Conservation (phyloP, 2,797 vertebrate genomes). For the Molossus molossus region DNA sequence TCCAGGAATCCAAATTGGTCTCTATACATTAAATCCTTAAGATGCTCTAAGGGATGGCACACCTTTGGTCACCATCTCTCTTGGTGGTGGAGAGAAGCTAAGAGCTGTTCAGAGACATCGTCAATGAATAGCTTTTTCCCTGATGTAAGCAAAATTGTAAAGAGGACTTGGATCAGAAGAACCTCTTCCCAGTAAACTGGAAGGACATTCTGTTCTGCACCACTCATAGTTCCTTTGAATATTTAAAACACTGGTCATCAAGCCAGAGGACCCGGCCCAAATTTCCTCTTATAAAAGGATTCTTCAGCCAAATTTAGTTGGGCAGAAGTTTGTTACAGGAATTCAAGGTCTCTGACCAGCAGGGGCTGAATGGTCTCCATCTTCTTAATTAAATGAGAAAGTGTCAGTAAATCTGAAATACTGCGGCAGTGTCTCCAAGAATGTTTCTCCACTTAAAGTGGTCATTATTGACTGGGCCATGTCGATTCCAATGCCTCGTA, state of each 20-base stretch:
- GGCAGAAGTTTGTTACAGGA: constrained; percentile 88
- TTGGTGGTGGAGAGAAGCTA: not conserved
- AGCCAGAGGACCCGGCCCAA: constrained; percentile 77
- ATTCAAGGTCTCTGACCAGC: constrained; percentile 88
- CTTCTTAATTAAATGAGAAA: constrained; percentile 91
- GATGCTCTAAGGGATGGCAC: not conserved
- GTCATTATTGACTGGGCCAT: constrained; percentile 88
- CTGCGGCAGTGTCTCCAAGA: constrained; percentile 84
- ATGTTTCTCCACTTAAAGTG: constrained; percentile 86
- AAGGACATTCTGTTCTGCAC: constrained; percentile 76
- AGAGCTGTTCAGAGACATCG: not conserved
- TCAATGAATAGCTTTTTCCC: not conserved
- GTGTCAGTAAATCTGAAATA: constrained; percentile 89
- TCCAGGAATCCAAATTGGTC: not conserved
- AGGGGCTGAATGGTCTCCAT: constrained; percentile 89
- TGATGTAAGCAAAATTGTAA: not conserved
- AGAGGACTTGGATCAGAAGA: not conserved
- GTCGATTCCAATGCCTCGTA: constrained; percentile 87
- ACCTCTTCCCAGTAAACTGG: constrained; percentile 17
- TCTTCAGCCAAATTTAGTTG: constrained; percentile 87
- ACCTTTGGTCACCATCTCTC: not conserved
- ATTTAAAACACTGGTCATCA: constrained; percentile 79
- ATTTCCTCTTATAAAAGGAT: constrained; percentile 88
- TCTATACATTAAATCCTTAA: not conserved
- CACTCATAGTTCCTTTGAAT: constrained; percentile 86